Evolutionary conservation across 1,140 invertebrate species (phyloP), one percentile per base, ranked within the genome.

Genomic region (Oncopeltus fasciatus): DNA sequence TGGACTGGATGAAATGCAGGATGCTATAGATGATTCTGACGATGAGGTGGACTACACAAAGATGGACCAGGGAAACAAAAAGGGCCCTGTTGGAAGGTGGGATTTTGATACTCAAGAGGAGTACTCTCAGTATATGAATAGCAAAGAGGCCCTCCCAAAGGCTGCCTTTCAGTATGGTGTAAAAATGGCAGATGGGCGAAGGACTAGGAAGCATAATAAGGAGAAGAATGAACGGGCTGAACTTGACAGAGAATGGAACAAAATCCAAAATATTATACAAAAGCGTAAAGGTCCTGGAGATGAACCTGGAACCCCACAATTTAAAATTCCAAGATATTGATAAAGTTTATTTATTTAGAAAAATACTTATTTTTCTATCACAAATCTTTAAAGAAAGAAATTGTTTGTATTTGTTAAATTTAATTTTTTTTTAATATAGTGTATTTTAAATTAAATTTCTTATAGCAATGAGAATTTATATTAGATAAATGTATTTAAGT

Each of bases 151-250:
- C 0, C 70, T 98, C 60, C 96, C 96, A 0, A 99, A 99, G 74
- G 95, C 95, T 11, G 96, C 96, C 1, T 99, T 98, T 76, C 96
- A 99, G 72, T 99, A 98, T 75, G 96, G 96, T 18, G 91, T 98
- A 0, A 99, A 99, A 78, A 98, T 97, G 83, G 90, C 92, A 28
- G 96, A 98, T 74, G 93, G 96, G 0, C 79, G 95, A 38, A 88
- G 92, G 73, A 98, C 95, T 0, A 79, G 94, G 60, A 91, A 96
- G 74, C 83, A 89, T 67, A 80, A 83, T 62, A 90, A 90, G 63
- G 90, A 93, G 69, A 92, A 93, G 72, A 93, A 94, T 71, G 94
- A 98, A 70, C 96, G 98, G 70, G 91, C 92, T 0, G 93, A 98
- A 73, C 75, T 99, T 38, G 95, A 99, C 72, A 76, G 93, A n/a